A percentile compares a stretch with the other conserved stretches of the same genome.
These are phyloP conservation scores for Petrocephalus schoutedeni DNA, from an alignment of 2,797 vertebrate genomes.

Conservation along the genomic window DNA sequence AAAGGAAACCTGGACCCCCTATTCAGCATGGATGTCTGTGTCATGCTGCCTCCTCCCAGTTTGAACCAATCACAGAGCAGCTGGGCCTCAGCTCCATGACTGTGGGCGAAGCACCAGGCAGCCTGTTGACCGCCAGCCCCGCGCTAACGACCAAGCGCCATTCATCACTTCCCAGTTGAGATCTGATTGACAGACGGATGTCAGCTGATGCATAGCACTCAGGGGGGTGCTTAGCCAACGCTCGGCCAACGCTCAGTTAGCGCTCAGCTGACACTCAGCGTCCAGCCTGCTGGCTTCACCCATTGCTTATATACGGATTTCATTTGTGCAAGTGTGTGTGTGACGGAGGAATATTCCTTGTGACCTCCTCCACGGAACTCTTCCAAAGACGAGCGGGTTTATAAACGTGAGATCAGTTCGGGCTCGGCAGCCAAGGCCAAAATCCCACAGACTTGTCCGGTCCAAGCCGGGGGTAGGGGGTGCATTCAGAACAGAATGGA, in stretches of 20 bases:
- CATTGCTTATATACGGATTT: background rate
- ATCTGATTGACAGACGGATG: constrained; percentile 15
- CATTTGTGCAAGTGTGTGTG: background rate
- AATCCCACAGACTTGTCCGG: background rate
- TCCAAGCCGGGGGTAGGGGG: background rate
- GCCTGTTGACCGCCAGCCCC: too few species aligned
- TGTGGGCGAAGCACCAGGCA: too few species aligned
- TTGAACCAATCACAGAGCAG: too few species aligned
- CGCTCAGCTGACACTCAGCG: background rate
- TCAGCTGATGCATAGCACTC: constrained; percentile 1
- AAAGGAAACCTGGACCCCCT: too few species aligned
- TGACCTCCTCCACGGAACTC: background rate
- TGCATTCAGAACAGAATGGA: constrained; percentile 32
- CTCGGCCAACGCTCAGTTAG: background rate
- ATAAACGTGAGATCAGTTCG: constrained; percentile 22
- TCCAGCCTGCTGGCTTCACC: background rate
- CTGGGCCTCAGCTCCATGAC: too few species aligned
- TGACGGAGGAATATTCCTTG: background rate
- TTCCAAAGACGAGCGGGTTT: background rate
- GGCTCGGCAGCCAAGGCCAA: constrained; percentile 20
- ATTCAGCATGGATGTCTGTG: too few species aligned
- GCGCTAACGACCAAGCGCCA: background rate
- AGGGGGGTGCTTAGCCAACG: background rate
- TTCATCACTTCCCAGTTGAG: background rate
- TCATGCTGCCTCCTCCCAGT: too few species aligned